Conservation (phyloP, 2,113 vertebrate genomes). For the Oncorhynchus clarkii region DNA sequence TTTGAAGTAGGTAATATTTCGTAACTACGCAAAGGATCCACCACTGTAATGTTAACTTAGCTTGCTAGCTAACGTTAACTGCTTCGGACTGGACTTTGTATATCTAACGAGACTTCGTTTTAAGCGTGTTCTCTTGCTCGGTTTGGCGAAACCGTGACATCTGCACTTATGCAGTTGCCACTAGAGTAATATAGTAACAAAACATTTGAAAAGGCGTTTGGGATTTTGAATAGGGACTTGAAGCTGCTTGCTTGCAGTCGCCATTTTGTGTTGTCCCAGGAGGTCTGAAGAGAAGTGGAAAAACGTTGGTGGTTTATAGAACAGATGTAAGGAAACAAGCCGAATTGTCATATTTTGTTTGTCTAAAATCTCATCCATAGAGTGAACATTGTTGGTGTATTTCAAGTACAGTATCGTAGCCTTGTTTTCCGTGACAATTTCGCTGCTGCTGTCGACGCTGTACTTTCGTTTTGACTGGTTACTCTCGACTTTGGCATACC, state of each 20-base stretch:
- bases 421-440: not conserved
- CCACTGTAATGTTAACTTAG: not conserved
- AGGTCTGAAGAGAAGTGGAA: conserved; percentile 10
- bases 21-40: not conserved
- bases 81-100: not conserved
- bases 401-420: not conserved
- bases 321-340: not conserved
- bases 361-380: not conserved
- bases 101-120: too few species aligned
- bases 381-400: too few species aligned
- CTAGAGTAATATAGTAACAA: not conserved
- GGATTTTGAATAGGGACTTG: conserved; percentile 37
- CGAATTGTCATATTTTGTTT: not conserved
- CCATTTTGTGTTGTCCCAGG: conserved; percentile 55
- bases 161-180: too few species aligned
- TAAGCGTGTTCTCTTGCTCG: too few species aligned
- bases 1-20: not conserved
- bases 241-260: conserved; percentile 41
- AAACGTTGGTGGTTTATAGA: conserved; percentile 3
- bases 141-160: too few species aligned
- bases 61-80: not conserved
- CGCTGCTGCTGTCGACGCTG: too few species aligned
- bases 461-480: not conserved
- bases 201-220: not conserved
- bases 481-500: not conserved